Evolutionary conservation across 2,888 invertebrate species (phyloP).

Genomic region (Leucoptera coffeella): DNA sequence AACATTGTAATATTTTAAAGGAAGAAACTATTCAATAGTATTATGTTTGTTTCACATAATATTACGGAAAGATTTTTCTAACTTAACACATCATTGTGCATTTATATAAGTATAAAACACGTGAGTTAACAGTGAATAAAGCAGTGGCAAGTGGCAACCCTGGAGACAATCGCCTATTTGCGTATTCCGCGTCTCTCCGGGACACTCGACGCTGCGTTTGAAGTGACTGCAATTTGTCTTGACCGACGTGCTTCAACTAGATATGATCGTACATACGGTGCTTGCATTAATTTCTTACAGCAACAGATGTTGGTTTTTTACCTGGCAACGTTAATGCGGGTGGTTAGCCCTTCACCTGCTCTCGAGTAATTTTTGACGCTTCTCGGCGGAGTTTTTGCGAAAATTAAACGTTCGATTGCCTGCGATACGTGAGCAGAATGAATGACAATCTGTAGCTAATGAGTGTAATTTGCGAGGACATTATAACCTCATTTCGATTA

Average conservation of each 20-base stretch:
- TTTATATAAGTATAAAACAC: too few species aligned
- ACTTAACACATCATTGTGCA: too few species aligned
- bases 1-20: too few species aligned
- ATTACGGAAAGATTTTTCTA: too few species aligned
- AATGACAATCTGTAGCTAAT: too few species aligned
- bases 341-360: conserved; percentile 39
- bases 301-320: conserved; percentile 38
- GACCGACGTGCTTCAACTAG: conserved; percentile 36
- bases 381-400: conserved; percentile 24
- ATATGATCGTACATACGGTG: conserved; percentile 41
- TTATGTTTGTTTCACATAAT: too few species aligned
- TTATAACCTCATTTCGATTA: too few species aligned
- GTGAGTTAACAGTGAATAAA: too few species aligned
- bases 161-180: conserved; percentile 32
- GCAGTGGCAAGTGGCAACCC: too few species aligned
- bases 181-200: conserved; percentile 19
- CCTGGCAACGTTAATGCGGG: conserved; percentile 19
- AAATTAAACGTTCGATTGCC: conserved; percentile 39
- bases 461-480: too few species aligned
- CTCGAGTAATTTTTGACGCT: conserved; percentile 24
- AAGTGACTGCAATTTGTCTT: conserved; percentile 47
- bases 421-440: conserved; percentile 23
- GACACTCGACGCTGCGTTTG: conserved; percentile 27
- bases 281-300: conserved; percentile 33
- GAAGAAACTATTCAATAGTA: too few species aligned